These are phyloP conservation scores for Drosophila pachea DNA, from an alignment of 1,140 invertebrate species.

Conservation along the genomic window DNA sequence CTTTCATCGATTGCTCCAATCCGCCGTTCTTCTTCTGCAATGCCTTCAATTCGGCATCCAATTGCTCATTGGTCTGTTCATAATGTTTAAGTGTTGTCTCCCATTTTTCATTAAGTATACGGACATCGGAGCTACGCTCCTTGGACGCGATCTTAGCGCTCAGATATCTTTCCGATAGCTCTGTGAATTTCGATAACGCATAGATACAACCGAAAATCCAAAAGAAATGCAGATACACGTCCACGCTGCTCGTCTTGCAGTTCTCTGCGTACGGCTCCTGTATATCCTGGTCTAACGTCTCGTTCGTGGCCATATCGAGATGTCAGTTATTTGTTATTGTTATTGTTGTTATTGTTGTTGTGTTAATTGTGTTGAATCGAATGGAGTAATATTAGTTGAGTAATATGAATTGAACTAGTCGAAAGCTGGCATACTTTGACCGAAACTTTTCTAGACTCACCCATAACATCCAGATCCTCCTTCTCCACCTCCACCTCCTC, in stretches of 20 bases:
- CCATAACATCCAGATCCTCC: too few relatives aligned
- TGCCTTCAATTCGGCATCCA: conserved; percentile 35
- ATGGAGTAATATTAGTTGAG: too few relatives aligned
- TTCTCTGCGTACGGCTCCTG: conserved; percentile 1
- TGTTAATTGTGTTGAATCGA: neutral
- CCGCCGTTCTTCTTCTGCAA: conserved; percentile 51
- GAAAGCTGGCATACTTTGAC: too few relatives aligned
- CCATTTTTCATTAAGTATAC: conserved; percentile 47
- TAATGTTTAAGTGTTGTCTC: conserved; percentile 48
- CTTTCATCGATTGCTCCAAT: conserved; percentile 46
- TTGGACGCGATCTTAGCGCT: conserved; percentile 33
- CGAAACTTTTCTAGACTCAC: too few relatives aligned
- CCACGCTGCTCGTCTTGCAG: conserved; percentile 19
- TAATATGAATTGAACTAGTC: too few relatives aligned
- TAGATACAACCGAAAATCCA: conserved; percentile 60
- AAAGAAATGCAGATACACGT: conserved; percentile 54
- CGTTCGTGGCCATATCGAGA: conserved; percentile 16
- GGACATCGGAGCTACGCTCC: conserved; percentile 35
- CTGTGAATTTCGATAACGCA: conserved; percentile 46
- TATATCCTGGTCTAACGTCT: conserved; percentile 41
- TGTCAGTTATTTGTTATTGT: conserved; percentile 11
- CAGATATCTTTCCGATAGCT: conserved; percentile 47
- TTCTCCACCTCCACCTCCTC: too few relatives aligned
- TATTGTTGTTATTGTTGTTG: neutral
- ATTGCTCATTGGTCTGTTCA: conserved; percentile 44